Percentiles rank a stretch among this genome's conserved stretches.
Evolutionary conservation across 2,797 vertebrate genomes (phyloP).

Genomic region (Enteromius afrohamiltoni): DNA sequence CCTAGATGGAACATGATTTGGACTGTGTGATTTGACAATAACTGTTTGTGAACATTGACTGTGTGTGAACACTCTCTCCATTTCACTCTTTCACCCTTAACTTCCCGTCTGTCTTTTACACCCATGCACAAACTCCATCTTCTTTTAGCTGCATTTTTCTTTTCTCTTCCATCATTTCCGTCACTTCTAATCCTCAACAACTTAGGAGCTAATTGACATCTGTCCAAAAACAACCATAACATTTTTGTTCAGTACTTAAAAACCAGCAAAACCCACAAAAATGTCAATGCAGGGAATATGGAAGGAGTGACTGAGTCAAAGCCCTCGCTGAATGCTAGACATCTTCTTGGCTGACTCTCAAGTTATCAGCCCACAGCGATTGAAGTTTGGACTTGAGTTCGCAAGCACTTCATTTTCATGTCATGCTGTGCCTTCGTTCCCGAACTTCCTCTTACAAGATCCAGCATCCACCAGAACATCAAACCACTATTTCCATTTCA

Average conservation of each 20-base stretch:
- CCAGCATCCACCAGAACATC: slow-evolving; percentile 19
- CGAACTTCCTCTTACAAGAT: slow-evolving; percentile 10
- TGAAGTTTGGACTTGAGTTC: slow-evolving; percentile 42
- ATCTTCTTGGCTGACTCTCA: not conserved
- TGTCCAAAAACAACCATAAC: slow-evolving; percentile 23
- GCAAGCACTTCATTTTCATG: slow-evolving; percentile 34
- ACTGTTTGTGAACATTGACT: slow-evolving; percentile 17
- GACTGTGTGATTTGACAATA: not conserved
- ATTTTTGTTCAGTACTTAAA: not conserved
- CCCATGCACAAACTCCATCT: not conserved
- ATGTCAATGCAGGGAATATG: slow-evolving; percentile 9
- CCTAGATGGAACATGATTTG: slow-evolving; percentile 16
- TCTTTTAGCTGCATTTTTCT: slow-evolving; percentile 3
- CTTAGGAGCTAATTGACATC: slow-evolving; percentile 25
- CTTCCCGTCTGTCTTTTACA: slow-evolving; percentile 4
- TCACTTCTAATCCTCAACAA: not conserved
- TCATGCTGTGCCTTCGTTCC: slow-evolving; percentile 7
- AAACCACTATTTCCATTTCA: slow-evolving; percentile 49
- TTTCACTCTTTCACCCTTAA: not conserved
- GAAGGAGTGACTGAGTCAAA: slow-evolving; percentile 4
- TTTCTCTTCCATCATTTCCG: slow-evolving; percentile 8
- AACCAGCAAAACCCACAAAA: slow-evolving; percentile 17
- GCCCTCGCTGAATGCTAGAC: not conserved
- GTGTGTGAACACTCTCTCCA: slow-evolving; percentile 14
- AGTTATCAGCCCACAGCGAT: slow-evolving; percentile 2